Base-by-base conservation (phyloP, 2,888 invertebrate species). In the Polyommatus iphigenia region DNA sequence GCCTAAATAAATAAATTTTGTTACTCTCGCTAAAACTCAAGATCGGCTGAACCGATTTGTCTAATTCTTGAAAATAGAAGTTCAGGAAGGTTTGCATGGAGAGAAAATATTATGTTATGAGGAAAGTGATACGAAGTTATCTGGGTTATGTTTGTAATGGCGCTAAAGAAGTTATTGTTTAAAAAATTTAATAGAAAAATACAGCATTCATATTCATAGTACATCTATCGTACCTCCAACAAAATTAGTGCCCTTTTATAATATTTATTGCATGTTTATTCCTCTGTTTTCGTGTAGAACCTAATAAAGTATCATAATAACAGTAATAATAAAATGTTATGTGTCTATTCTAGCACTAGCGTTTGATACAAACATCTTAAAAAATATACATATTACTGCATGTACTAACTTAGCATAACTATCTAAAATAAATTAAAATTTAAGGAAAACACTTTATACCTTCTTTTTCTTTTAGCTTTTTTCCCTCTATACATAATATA, bases 271-370 rank as follows among this genome's bases (percentile, higher is more conserved):
- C 29, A 67, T 67, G 29, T 29, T 67, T 32, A 67, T 32, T 29
- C 24, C 62, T 67, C 18, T 67, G 67, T 67, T 32, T 67, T 67
- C 7, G 29, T 67, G 29, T 29, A 15, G 67, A 67, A 67, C 18
- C 15, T 29, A 67, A 67, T 29, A 18, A 67, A 67, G 29, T 29
- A 32, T 67, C 29, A 67, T 67, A 67, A 67, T 67, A 67, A 67
- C 67, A 67, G 67, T 67, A 29, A 6, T 32, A 67, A 67, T 67
- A 67, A 32, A 67, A 67, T 67, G 67, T 67, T 67, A 67, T 67
- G 29, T 67, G 67, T 32, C 29, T 67, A 67, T 67, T 67, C 67
- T 67, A 67, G 67, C 67, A 67, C 67, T 15, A 67, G 18, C 13
- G 6, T 67, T 29, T 67, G 15, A 67, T 67, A 67, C 15, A 67